Evolutionary conservation across 2,113 vertebrate species (phyloP), one percentile per base, ranked within the genome.

Genomic region (Todiramphus chloris): DNA sequence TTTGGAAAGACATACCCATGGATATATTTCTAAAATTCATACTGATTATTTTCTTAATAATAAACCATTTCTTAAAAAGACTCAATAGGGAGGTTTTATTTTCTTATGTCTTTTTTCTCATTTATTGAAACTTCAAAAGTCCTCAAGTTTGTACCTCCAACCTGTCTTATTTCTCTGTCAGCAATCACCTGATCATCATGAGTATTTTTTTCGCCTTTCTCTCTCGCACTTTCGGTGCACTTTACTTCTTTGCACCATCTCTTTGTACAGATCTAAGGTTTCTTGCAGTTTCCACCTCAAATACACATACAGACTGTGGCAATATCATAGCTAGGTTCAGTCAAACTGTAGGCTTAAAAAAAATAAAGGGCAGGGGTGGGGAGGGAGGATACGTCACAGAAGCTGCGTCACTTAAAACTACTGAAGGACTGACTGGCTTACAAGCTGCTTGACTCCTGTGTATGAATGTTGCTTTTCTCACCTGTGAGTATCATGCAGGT

Each of bases 231-330:
- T 82, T 81, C 33, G 27, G 16, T 60, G 24, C 50, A 25, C 58
- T 68, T n/a, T 63, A 25, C 25, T 72, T 37, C 35, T 64, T 30
- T 35, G 30, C 30, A 64, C 35, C 63, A 56, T 3, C 6, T 33
- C 28, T 63, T 41, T 48, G 28, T 15, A 58, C 4, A 77, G 11
- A 77, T 21, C 5, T 6, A 13, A 43, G 13, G 18, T 41, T 56
- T 73, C 30, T 56, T 60, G 11, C 17, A 68, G 48, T 46, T 19
- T 46, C 46, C 27, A 68, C 11, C 16, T 8, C 48, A 72, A 30
- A 35, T 10, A 72, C 0, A 17, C 0, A 0, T 25, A 63, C 16
- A 55, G 17, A 6, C 25, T 50, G 9, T 24, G 20, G 44, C 20
- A 79, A 8, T 33, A 56, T 16, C 13, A 2, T 8, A 56, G 30